Conservation (phyloP, 2,797 vertebrate species). For the Menidia menidia region DNA sequence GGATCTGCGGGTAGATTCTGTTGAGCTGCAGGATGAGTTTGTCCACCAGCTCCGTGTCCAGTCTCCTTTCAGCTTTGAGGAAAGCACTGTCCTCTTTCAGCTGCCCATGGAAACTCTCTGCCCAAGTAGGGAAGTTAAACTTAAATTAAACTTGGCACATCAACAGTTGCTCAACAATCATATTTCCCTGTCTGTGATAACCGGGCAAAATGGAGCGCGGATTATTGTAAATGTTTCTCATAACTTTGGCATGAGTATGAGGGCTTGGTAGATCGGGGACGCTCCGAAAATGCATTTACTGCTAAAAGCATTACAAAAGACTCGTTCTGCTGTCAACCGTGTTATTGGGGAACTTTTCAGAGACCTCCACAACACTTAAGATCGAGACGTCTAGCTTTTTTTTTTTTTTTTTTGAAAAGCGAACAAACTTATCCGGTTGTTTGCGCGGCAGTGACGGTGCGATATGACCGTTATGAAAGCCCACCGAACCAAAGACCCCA, state of each 20-base stretch:
- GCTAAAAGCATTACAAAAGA: not conserved
- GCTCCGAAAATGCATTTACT: not conserved
- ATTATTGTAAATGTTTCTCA: not conserved
- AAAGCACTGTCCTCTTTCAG: conserved; percentile 89
- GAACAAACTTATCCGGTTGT: not conserved
- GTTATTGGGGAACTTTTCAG: conserved; percentile 54
- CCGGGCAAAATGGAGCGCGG: not conserved
- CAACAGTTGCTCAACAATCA: not conserved
- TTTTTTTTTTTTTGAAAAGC: conserved; percentile 1
- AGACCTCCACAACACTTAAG: conserved; percentile 16
- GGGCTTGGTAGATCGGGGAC: not conserved
- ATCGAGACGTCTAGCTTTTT: conserved; percentile 6
- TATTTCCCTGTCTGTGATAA: not conserved
- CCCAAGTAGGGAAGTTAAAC: not conserved
- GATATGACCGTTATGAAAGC: accelerated
- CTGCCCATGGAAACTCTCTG: conserved; percentile 88
- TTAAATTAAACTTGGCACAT: not conserved
- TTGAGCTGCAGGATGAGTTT: conserved; percentile 96
- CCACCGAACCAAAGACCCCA: not conserved
- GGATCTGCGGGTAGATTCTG: conserved; percentile 96
- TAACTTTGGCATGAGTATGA: not conserved
- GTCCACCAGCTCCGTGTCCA: conserved; percentile 92
- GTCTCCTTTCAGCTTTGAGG: conserved; percentile 80
- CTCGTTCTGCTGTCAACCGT: not conserved
- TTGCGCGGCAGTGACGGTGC: not conserved